Evolutionary conservation across 2,888 invertebrate species (phyloP).

Genomic region (Macrosiphum euphorbiae): DNA sequence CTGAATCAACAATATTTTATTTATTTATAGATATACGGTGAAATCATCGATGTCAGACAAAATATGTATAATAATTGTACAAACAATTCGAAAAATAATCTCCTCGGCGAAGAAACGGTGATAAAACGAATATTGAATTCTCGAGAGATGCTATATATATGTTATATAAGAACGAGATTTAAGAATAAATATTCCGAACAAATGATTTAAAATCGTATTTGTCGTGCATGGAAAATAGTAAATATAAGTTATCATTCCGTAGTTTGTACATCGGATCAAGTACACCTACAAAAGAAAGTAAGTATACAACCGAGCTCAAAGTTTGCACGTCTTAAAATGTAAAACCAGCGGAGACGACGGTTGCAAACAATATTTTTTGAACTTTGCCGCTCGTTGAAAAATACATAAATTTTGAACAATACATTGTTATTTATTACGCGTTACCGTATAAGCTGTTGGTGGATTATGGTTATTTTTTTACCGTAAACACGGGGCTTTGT

Average conservation of each 20-base stretch:
- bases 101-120: background rate
- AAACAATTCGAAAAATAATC: background rate
- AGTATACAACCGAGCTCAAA: background rate
- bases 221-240: background rate
- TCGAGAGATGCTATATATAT: background rate
- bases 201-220: slow-evolving; percentile 23
- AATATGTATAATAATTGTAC: background rate
- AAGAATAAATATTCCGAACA: background rate
- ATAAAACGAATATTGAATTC: background rate
- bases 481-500: slow-evolving; percentile 36
- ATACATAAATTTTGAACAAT: slow-evolving; percentile 51
- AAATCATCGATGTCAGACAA: background rate
- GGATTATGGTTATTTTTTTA: slow-evolving; percentile 42
- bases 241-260: background rate
- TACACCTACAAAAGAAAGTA: background rate
- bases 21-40: background rate
- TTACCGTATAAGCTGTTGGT: slow-evolving; percentile 50
- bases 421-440: slow-evolving; percentile 54
- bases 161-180: background rate
- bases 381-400: slow-evolving; percentile 53
- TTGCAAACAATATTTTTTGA: slow-evolving; percentile 42
- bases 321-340: slow-evolving; percentile 39
- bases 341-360: slow-evolving; percentile 16
- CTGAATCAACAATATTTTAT: background rate
- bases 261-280: slow-evolving; percentile 46